Evolutionary conservation across 2,797 vertebrate genomes (phyloP).

Genomic region (Enteromius thamalakanensis): DNA sequence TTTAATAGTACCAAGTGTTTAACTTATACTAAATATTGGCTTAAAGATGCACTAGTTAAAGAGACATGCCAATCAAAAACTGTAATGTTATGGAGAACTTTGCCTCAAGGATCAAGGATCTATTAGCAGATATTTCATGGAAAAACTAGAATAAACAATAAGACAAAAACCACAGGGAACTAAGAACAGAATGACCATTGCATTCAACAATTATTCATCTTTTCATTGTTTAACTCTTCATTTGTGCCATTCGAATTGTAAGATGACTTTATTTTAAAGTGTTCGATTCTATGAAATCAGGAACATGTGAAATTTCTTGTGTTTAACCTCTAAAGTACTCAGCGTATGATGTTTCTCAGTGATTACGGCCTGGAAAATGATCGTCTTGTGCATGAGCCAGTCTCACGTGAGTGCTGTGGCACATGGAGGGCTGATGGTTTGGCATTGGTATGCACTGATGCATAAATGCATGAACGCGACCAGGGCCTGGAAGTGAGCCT

Average conservation of each 20-base stretch:
- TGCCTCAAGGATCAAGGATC: too few species aligned
- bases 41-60: too few species aligned
- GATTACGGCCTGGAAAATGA: neutral
- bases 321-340: neutral
- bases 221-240: neutral
- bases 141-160: too few species aligned
- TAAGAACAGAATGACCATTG: too few species aligned
- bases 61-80: too few species aligned
- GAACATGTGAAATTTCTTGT: neutral
- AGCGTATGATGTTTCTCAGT: neutral
- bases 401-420: slow-evolving; percentile 27
- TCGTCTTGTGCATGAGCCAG: neutral
- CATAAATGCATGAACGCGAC: slow-evolving; percentile 5
- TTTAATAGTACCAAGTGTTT: too few species aligned
- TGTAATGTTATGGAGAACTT: too few species aligned
- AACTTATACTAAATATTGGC: too few species aligned
- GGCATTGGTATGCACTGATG: slow-evolving; percentile 4
- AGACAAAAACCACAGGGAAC: too few species aligned
- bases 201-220: neutral
- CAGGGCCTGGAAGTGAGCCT: neutral
- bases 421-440: slow-evolving; percentile 21
- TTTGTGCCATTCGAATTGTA: neutral
- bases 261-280: neutral
- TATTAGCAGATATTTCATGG: too few species aligned
- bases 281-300: neutral